Evolutionary conservation across 2,797 vertebrate genomes (phyloP).

Genomic region (Brachymystax lenok): DNA sequence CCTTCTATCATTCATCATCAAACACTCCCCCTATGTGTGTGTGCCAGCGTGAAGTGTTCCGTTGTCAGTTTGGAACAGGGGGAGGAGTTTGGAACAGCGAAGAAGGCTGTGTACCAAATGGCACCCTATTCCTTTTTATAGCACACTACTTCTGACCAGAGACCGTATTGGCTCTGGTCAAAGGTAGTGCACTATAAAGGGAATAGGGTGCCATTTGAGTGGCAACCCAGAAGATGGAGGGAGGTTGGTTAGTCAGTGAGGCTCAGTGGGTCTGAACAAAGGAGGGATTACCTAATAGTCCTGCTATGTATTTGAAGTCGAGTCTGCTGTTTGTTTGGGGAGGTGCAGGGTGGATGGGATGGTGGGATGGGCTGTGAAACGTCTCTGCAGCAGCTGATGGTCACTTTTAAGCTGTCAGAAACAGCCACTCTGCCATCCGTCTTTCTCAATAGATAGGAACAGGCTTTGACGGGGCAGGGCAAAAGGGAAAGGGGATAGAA

Average conservation of each 20-base stretch:
- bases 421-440: constrained; percentile 56
- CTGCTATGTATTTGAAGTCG: constrained; percentile 87
- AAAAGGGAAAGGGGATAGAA: constrained; percentile 43
- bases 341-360: constrained; percentile 71
- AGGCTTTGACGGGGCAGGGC: constrained; percentile 39
- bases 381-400: constrained; percentile 73
- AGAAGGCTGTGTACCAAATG: neutral
- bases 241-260: constrained; percentile 57
- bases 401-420: constrained; percentile 79
- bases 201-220: neutral
- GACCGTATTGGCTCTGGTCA: neutral
- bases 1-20: constrained; percentile 42
- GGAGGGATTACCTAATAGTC: constrained; percentile 86
- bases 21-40: constrained; percentile 29
- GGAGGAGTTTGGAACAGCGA: constrained; percentile 23
- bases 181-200: neutral
- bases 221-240: constrained; percentile 52
- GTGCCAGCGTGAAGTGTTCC: constrained; percentile 53
- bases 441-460: constrained; percentile 52
- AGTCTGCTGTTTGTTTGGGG: constrained; percentile 86
- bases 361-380: constrained; percentile 73
- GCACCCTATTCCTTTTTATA: neutral
- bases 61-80: constrained; percentile 57
- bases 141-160: neutral
- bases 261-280: constrained; percentile 75